Conservation (phyloP, 2,888 invertebrate species). For the Acleris holmiana region DNA sequence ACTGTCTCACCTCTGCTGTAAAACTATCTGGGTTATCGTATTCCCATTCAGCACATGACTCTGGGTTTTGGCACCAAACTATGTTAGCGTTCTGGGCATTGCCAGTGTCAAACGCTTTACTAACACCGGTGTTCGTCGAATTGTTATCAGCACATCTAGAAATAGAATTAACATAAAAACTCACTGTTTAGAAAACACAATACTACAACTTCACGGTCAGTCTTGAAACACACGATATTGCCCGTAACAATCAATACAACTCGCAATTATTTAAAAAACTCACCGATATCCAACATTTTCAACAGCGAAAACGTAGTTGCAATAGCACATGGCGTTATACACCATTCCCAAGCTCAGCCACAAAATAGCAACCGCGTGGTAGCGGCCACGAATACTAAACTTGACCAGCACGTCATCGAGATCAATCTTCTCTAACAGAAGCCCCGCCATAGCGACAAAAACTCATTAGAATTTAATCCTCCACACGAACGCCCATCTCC, state of each 20-base stretch:
- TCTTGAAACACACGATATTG: too few species aligned
- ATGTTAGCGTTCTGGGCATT: background rate
- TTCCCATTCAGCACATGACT: slow-evolving; percentile 47
- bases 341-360: slow-evolving; percentile 17
- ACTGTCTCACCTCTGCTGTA: slow-evolving; percentile 46
- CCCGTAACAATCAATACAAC: too few species aligned
- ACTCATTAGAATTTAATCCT: background rate
- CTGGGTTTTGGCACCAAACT: slow-evolving; percentile 6
- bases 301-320: slow-evolving; percentile 32
- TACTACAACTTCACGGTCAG: too few species aligned
- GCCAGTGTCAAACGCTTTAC: background rate
- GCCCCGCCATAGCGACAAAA: slow-evolving; percentile 6
- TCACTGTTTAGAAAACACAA: background rate
- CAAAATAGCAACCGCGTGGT: slow-evolving; percentile 18
- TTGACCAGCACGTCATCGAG: slow-evolving; percentile 35
- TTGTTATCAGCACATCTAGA: slow-evolving; percentile 17
- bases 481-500: slow-evolving; percentile 1
- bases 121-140: background rate
- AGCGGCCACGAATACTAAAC: slow-evolving; percentile 29
- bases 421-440: slow-evolving; percentile 11
- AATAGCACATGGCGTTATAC: slow-evolving; percentile 9
- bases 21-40: slow-evolving; percentile 48
- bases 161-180: background rate
- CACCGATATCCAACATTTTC: slow-evolving; percentile 31
- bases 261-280: slow-evolving; percentile 4